Conservation (phyloP, 2,888 invertebrate species). For the Parnassius smintheus region DNA sequence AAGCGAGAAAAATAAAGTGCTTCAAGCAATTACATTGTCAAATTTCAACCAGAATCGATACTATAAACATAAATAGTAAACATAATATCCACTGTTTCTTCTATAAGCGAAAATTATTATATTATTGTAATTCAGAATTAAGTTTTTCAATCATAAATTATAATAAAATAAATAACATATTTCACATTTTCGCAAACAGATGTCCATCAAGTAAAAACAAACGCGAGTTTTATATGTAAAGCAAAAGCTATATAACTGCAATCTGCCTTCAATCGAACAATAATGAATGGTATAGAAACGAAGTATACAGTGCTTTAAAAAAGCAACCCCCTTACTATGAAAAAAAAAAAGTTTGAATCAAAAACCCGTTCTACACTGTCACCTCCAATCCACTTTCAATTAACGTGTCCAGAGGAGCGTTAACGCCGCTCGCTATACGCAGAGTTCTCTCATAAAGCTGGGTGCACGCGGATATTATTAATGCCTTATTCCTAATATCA, state of each 20-base stretch:
- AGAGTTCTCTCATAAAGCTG: conserved; percentile 40
- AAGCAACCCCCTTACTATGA: conserved; percentile 39
- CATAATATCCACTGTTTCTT: too few relatives aligned
- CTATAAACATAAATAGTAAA: too few relatives aligned
- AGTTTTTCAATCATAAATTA: too few relatives aligned
- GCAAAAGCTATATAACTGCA: conserved; percentile 6
- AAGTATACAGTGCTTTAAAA: conserved; percentile 36
- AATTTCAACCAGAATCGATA: too few relatives aligned
- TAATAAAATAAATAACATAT: too few relatives aligned
- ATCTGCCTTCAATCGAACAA: conserved; percentile 20
- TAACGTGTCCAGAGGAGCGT: conserved; percentile 76
- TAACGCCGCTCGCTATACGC: conserved; percentile 57
- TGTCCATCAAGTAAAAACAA: too few relatives aligned
- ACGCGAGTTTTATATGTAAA: not conserved
- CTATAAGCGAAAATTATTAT: too few relatives aligned
- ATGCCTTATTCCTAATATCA: not conserved
- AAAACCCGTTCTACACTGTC: conserved; percentile 74
- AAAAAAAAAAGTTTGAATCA: conserved; percentile 51
- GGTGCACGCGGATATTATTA: conserved; percentile 41
- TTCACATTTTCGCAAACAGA: too few relatives aligned
- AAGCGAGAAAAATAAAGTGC: too few relatives aligned
- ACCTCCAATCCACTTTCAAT: conserved; percentile 80
- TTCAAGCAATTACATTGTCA: too few relatives aligned
- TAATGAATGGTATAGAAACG: conserved; percentile 26
- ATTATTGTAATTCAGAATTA: too few relatives aligned